Base-by-base conservation (phyloP, 2,113 vertebrate genomes). In the Oreochromis niloticus region DNA sequence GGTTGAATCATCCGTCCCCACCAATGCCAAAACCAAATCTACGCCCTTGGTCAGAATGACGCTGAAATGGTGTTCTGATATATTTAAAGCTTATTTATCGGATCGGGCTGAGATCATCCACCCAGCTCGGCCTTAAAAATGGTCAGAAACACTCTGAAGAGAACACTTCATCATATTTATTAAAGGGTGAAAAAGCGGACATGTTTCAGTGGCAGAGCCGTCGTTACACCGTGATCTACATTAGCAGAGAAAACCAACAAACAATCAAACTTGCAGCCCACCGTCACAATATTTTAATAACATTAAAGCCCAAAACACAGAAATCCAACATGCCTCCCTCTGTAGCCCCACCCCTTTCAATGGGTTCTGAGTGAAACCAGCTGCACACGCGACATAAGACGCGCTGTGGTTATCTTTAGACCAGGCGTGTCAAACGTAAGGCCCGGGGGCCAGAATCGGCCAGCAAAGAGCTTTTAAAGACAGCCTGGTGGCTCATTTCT, bases 51-150 rank as follows among this genome's bases (percentile, higher is more conserved):
- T 27, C 27, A 52, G 50, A n/a, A n/a, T 52, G 50, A 52, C 4
- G 19, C 17, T 52, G 19, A 5, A 5, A 9, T 5, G 50, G 2
- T 52, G 17, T 52, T 52, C 27, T 32, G 8, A 17, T 6, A 61
- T 32, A 0, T 61, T 32, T 32, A 59, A 17, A 1, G 57, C 56
- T 32, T 59, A 32, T 59, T 59, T 6, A 59, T 2, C 0, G 5
- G 27, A 32, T 17, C 14, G 1, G 0, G 57, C 14, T 32, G 7
- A 32, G 27, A 59, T 59, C 17, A 5, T 59, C 14, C 27, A 27
- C 27, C 27, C 27, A 27, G 27, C 27, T 27, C 27, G 27, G 27
- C 27, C 27, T 27, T 27, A 27, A 27, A 27, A 27, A 27, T 17
- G 14, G 27, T 6, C 57, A 59, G 17, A 52, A 59, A 59, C 27